Percentiles rank a stretch among this genome's conserved stretches.
These are phyloP conservation scores for Gymnothorax reevesii DNA, from an alignment of 2,797 vertebrate species.

Conservation along the genomic window DNA sequence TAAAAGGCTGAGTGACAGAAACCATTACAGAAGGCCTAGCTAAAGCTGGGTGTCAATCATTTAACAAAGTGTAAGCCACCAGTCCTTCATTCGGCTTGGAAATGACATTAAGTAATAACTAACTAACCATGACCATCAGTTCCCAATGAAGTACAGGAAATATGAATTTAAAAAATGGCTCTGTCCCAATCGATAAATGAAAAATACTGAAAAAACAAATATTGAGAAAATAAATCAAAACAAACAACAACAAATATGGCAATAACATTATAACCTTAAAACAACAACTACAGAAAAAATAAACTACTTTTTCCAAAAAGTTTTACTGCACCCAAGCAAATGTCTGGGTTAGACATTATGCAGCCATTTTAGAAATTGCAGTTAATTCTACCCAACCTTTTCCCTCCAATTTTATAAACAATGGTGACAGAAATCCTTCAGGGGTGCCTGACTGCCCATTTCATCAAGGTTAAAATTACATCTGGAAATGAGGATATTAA, in stretches of 20 bases:
- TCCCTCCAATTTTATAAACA: slow-evolving; percentile 10
- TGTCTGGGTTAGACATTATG: background rate
- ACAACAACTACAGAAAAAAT: too few relatives aligned
- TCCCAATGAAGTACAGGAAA: background rate
- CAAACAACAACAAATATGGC: too few relatives aligned
- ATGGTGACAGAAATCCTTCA: slow-evolving; percentile 29
- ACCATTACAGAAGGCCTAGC: background rate
- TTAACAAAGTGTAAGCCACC: background rate
- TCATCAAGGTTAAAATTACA: slow-evolving; percentile 52
- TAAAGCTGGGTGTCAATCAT: background rate
- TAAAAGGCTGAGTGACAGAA: background rate
- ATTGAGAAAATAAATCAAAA: background rate
- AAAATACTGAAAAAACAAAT: background rate
- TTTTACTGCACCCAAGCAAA: background rate
- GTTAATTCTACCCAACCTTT: background rate
- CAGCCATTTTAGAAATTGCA: background rate
- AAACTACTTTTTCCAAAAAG: background rate
- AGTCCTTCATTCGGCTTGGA: background rate
- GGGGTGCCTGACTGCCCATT: slow-evolving; percentile 34
- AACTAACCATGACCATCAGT: background rate
- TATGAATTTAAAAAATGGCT: background rate
- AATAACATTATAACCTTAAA: too few relatives aligned
- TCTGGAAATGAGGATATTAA: slow-evolving; percentile 53
- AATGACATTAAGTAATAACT: background rate
- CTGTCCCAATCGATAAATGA: background rate